phyloP scores from a whole-genome alignment of 2,888 invertebrate species.

The Idaea straminata region DNA sequence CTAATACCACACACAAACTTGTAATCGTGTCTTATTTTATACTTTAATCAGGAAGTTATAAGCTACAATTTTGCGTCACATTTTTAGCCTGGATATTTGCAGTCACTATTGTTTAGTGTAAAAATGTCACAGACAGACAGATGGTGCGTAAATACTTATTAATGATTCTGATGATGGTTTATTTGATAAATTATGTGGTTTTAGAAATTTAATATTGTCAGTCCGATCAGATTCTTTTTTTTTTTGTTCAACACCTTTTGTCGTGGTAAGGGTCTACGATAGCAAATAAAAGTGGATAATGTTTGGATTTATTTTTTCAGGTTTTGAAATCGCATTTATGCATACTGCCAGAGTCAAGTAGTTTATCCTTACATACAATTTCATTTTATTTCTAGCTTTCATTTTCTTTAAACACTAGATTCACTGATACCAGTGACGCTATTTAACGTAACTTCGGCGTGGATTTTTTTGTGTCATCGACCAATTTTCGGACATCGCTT shows the following conservation, averaged over 20 bases:
- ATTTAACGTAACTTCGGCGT: too few species aligned
- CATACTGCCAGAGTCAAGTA: too few species aligned
- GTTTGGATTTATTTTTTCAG: too few species aligned
- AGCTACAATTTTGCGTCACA: not conserved
- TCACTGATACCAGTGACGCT: too few species aligned
- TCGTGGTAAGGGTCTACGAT: not conserved
- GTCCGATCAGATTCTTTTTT: not conserved
- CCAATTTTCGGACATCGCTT: too few species aligned
- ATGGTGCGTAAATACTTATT: slow-evolving; percentile 62
- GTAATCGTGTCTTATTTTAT: not conserved
- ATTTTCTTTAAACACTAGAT: too few species aligned
- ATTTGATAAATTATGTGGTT: slow-evolving; percentile 26
- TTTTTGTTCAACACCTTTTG: not conserved
- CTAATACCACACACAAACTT: not conserved
- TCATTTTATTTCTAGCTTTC: too few species aligned
- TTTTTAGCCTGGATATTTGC: slow-evolving; percentile 10
- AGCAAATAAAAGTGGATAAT: too few species aligned
- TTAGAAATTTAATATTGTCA: slow-evolving; percentile 4
- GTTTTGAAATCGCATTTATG: too few species aligned
- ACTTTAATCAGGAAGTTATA: not conserved
- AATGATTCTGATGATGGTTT: slow-evolving; percentile 54
- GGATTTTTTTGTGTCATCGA: too few species aligned
- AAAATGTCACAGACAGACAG: slow-evolving; percentile 46
- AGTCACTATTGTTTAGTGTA: slow-evolving; percentile 30
- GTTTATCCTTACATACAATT: too few species aligned